Percentiles rank a stretch among this genome's conserved stretches.
phyloP scores from a whole-genome alignment of 2,113 vertebrate genomes.

The Lepus timidus region DNA sequence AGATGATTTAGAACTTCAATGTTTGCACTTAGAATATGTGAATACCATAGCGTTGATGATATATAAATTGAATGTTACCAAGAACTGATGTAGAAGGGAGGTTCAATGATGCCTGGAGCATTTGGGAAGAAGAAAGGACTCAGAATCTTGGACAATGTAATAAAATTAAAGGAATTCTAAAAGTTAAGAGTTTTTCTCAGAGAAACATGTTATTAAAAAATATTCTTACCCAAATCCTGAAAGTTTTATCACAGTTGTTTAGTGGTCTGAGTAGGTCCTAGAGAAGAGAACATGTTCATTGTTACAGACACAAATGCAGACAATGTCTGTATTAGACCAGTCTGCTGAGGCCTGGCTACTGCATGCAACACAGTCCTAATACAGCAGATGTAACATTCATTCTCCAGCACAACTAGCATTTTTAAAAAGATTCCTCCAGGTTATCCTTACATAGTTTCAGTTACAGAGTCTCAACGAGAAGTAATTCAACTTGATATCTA shows the following conservation, averaged over 20 bases:
- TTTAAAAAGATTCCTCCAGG: not conserved
- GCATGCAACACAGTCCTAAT: not conserved
- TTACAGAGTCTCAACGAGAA: slow-evolving; percentile 59
- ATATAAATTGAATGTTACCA: not conserved
- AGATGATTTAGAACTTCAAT: not conserved
- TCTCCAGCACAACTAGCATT: not conserved
- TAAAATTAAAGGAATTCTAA: slow-evolving; percentile 27
- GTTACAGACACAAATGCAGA: not conserved
- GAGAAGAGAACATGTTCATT: not conserved
- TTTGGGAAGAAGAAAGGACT: not conserved
- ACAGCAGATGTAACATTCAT: not conserved
- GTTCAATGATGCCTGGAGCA: not conserved
- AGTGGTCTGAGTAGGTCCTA: not conserved
- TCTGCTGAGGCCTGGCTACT: not conserved
- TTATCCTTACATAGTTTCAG: slow-evolving; percentile 58
- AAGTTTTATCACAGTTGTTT: not conserved
- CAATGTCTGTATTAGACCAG: not conserved
- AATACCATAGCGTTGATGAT: not conserved
- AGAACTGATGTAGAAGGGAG: not conserved
- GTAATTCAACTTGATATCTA: slow-evolving; percentile 44
- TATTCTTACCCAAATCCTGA: not conserved
- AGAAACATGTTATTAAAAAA: not conserved
- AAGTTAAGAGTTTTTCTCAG: not conserved
- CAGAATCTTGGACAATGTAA: not conserved
- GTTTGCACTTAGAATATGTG: not conserved